phyloP scores from a whole-genome alignment of 2,113 vertebrate species.

The Triplophysa siluroides region DNA sequence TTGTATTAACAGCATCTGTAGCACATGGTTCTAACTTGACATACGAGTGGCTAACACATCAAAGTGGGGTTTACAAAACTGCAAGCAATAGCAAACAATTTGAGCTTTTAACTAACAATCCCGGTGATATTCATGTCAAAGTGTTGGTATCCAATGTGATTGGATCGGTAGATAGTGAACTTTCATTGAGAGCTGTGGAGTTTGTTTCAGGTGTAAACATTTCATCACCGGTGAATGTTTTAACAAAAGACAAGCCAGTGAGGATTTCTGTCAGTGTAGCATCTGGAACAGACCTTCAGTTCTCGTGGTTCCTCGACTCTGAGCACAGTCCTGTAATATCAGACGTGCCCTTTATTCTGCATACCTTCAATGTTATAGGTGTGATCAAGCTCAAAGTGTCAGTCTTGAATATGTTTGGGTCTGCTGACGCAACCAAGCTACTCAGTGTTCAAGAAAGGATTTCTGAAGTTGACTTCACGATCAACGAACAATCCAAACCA shows the following conservation, averaged over 20 bases:
- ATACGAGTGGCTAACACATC: conserved; percentile 67
- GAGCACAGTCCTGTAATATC: conserved; percentile 49
- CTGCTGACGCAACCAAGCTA: conserved; percentile 57
- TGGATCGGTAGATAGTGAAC: conserved; percentile 49
- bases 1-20: conserved; percentile 62
- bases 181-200: conserved; percentile 66
- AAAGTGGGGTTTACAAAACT: conserved; percentile 40
- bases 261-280: conserved; percentile 65
- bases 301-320: conserved; percentile 65
- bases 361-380: conserved; percentile 64
- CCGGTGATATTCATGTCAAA: conserved; percentile 63
- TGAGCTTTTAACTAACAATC: conserved; percentile 52
- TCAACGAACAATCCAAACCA: conserved; percentile 55
- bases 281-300: conserved; percentile 70
- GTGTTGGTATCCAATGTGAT: conserved; percentile 70
- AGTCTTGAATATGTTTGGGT: conserved; percentile 69
- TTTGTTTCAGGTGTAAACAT: conserved; percentile 60
- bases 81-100: conserved; percentile 56
- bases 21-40: conserved; percentile 71
- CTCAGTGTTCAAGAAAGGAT: conserved; percentile 71
- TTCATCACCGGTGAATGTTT: conserved; percentile 36
- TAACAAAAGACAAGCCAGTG: conserved; percentile 59
- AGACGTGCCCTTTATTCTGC: conserved; percentile 59
- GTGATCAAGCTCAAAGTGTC: conserved; percentile 60
- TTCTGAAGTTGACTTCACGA: conserved; percentile 62